These are phyloP conservation scores for Podarcis muralis DNA, from an alignment of 2,113 vertebrate species.

Conservation along the genomic window DNA sequence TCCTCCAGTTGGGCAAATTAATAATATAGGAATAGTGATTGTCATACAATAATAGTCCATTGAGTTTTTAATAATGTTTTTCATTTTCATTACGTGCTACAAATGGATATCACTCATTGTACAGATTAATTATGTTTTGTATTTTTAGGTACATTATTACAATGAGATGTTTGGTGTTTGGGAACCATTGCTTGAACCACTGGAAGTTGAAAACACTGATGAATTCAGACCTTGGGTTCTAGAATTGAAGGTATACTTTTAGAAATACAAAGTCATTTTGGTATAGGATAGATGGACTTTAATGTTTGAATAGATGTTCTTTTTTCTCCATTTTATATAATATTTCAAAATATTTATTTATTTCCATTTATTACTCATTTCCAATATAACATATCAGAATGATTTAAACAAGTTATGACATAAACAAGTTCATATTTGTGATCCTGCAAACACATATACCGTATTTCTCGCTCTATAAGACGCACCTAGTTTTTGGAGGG, in stretches of 20 bases:
- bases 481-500: too few relatives aligned
- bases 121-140: constrained; percentile 25
- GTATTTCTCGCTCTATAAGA: too few relatives aligned
- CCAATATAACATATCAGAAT: too few relatives aligned
- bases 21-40: background rate
- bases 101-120: background rate
- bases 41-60: background rate
- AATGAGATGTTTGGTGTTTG: constrained; percentile 96
- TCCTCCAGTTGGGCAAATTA: background rate
- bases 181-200: constrained; percentile 95
- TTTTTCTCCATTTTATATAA: background rate
- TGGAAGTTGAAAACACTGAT: constrained; percentile 90
- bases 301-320: background rate
- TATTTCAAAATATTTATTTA: background rate
- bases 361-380: too few relatives aligned
- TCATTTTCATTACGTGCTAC: background rate
- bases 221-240: constrained; percentile 91
- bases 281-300: background rate
- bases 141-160: constrained; percentile 90
- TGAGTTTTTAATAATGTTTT: background rate
- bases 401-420: too few relatives aligned
- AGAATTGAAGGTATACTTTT: constrained; percentile 83
- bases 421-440: background rate
- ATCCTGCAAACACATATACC: background rate
- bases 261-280: constrained; percentile 3